phyloP scores from a whole-genome alignment of 1,140 invertebrate genomes.

The Magallana angulata region DNA sequence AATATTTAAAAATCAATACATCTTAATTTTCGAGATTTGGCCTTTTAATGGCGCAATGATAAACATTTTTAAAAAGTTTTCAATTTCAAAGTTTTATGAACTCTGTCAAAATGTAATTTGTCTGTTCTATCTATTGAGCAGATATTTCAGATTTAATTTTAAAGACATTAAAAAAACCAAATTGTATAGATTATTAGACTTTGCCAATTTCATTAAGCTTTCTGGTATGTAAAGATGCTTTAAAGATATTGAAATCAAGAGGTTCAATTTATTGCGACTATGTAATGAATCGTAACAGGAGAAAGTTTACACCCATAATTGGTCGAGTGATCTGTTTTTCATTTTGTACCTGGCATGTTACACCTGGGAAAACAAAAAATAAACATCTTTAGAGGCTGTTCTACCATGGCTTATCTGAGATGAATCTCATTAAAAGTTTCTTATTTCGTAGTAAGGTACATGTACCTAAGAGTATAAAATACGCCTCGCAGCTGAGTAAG shows the following conservation, averaged over 20 bases:
- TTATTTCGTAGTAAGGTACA: neutral
- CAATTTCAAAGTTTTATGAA: slow-evolving; percentile 23
- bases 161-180: too few relatives aligned
- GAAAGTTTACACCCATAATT: neutral
- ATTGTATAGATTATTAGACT: too few relatives aligned
- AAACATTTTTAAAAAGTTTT: neutral
- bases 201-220: neutral
- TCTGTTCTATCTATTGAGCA: too few relatives aligned
- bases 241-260: slow-evolving; percentile 19
- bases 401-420: neutral
- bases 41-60: neutral
- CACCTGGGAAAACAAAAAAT: neutral
- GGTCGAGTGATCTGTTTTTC: too few relatives aligned
- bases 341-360: neutral
- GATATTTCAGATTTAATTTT: too few relatives aligned
- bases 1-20: slow-evolving; percentile 31
- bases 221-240: neutral
- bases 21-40: neutral
- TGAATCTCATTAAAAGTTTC: neutral
- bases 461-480: neutral
- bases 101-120: slow-evolving; percentile 13
- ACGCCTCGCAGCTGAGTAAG: neutral
- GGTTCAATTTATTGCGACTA: neutral
- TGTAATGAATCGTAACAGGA: neutral
- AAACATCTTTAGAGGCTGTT: slow-evolving; percentile 19